Percentiles rank a stretch among this genome's conserved stretches.
Evolutionary conservation across 2,888 invertebrate genomes (phyloP).

Genomic region (Andrena bicolor): DNA sequence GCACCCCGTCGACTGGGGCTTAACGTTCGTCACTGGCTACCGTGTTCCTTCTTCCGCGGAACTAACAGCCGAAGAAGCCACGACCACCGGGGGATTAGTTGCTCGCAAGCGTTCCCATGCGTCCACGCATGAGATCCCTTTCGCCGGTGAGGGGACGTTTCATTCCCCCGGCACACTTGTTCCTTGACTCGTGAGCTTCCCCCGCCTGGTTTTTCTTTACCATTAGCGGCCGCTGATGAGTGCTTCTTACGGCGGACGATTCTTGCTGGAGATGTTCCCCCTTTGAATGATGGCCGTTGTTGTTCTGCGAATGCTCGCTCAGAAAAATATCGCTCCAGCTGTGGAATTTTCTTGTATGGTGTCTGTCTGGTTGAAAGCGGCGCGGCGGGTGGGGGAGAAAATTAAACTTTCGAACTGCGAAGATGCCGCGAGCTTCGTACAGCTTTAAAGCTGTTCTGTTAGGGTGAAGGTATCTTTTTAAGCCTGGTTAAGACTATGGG

Average conservation of each 20-base stretch:
- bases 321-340: no score
- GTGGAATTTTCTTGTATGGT: no score
- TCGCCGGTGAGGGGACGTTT: constrained; percentile 4
- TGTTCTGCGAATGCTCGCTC: no score
- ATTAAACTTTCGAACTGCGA: no score
- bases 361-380: no score
- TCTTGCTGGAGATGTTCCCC: neutral
- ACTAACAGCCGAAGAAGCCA: neutral
- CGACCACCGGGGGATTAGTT: constrained; percentile 19
- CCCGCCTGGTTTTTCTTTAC: neutral
- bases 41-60: neutral
- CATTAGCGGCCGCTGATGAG: neutral
- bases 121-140: constrained; percentile 22
- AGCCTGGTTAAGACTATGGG: no score
- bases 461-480: no score
- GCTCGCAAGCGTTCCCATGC: constrained; percentile 5
- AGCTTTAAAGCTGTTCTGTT: no score
- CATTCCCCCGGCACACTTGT: constrained; percentile 32
- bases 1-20: neutral
- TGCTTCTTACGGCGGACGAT: neutral
- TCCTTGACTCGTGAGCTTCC: constrained; percentile 13
- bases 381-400: no score
- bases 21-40: constrained; percentile 16
- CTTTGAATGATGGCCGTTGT: neutral
- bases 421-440: no score